Base-by-base conservation (phyloP, 2,888 invertebrate species). In the Mycogona germanica region DNA sequence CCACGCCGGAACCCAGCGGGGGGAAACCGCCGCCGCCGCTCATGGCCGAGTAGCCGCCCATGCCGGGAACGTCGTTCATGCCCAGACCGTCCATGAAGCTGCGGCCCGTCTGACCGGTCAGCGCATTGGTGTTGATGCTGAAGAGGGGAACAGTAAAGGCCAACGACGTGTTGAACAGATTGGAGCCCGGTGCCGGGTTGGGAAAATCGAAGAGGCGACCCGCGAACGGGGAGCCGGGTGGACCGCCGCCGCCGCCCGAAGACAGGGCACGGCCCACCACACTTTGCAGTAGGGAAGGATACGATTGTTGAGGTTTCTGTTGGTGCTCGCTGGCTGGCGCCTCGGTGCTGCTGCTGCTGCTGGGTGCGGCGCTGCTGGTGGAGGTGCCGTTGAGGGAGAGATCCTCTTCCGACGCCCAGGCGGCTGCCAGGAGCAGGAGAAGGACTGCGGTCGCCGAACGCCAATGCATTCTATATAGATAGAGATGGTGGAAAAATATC, bases 101-200 rank as follows among this genome's bases (percentile, higher is more conserved):
- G 7, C 55, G 53, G 1, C 57, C 59, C 17, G 23, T 47, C 2
- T 35, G 32, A 6, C 60, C 60, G 23, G 61, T 62, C 23, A 61
- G 53, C 21, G 62, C 55, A 25, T 55, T 40, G 4, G 57, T 57
- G 46, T 50, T 59, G 58, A 63, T 61, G 42, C 61, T 61, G 58
- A 63, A 63, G 23, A 63, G 59, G 5, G 63, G 63, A 21, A 63
- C 58, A 28, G 63, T 63, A 59, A 63, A 63, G 57, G 63, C 62
- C 1, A 63, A 57, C 28, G 61, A 59, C 37, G 63, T 62, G 59
- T 63, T 63, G 58, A 63, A 62, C 12, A 57, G 41, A 49, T 55
- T 57, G 28, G 57, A 50, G 28, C 54, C 54, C 2, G 54, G 54
- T 4, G 52, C 44, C 5, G 52, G 52, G 19, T 42, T 52, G 19